Evolutionary conservation across 2,113 vertebrate genomes (phyloP).

Genomic region (Cinclus mexicanus): DNA sequence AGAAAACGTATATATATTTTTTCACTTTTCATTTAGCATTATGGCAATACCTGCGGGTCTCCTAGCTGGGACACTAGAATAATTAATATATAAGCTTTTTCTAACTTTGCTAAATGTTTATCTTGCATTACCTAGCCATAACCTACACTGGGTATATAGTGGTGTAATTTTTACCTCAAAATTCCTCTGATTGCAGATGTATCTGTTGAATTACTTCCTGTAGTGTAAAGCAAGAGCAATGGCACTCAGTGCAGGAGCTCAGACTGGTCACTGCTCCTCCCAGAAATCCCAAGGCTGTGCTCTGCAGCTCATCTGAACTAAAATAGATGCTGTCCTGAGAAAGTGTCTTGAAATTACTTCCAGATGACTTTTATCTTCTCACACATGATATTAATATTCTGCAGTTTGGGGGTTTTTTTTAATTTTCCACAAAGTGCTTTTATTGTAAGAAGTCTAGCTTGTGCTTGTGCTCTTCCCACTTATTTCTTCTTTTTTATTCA

Average conservation of each 20-base stretch:
- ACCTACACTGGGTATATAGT: background rate
- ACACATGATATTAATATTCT: background rate
- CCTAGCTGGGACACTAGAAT: background rate
- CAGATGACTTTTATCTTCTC: background rate
- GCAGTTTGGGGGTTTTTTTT: background rate
- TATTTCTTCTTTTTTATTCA: background rate
- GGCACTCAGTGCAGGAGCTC: background rate
- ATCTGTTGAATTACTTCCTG: background rate
- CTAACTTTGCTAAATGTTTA: background rate
- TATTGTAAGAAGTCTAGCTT: background rate
- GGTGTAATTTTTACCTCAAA: background rate
- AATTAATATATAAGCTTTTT: background rate
- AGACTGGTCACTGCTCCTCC: background rate
- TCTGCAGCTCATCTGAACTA: background rate
- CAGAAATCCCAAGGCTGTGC: background rate
- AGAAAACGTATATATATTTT: accelerated
- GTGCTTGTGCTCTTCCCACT: background rate
- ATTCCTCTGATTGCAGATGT: background rate
- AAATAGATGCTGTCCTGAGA: background rate
- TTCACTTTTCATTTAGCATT: background rate
- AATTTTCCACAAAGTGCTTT: background rate
- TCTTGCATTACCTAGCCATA: background rate
- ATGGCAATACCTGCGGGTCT: background rate
- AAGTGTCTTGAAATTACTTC: background rate
- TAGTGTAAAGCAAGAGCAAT: background rate